phyloP scores from a whole-genome alignment of 2,888 invertebrate species.

The Catocala fraxini region DNA sequence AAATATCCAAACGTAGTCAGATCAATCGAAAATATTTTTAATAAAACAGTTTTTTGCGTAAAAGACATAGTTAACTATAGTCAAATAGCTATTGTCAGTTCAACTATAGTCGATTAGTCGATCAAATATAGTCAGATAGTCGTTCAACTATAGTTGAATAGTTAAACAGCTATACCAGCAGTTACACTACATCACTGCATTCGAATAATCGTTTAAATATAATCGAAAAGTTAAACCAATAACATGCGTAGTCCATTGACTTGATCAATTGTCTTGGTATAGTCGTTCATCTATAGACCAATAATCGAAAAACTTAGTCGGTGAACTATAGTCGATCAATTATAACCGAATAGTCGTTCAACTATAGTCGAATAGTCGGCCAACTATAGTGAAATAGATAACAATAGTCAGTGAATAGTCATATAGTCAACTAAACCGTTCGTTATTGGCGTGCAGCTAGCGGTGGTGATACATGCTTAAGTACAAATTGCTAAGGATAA shows the following conservation, averaged over 20 bases:
- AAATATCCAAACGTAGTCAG: conserved; percentile 13
- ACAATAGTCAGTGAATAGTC: conserved; percentile 3
- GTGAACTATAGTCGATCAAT: not conserved
- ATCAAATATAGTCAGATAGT: conserved; percentile 1
- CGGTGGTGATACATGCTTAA: conserved; percentile 59
- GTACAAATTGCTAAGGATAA: conserved; percentile 65
- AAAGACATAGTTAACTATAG: conserved; percentile 6
- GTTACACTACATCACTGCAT: no score
- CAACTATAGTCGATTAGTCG: conserved; percentile 4
- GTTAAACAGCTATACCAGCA: not conserved
- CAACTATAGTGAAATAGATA: not conserved
- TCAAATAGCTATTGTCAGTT: conserved; percentile 8
- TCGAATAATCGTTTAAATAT: no score
- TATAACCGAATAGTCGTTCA: conserved; percentile 1
- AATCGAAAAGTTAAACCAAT: no score
- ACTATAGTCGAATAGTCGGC: conserved; percentile 5
- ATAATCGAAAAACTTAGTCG: not conserved
- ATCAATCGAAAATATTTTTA: conserved; percentile 35
- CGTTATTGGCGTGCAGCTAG: conserved; percentile 29
- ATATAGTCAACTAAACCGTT: conserved; percentile 3
- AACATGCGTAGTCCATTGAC: no score
- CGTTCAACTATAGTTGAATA: not conserved
- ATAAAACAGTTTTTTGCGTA: conserved; percentile 21
- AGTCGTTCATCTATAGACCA: no score
- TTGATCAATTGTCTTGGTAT: no score